Evolutionary conservation across 1,140 invertebrate genomes (phyloP).

Genomic region (Pinna nobilis): DNA sequence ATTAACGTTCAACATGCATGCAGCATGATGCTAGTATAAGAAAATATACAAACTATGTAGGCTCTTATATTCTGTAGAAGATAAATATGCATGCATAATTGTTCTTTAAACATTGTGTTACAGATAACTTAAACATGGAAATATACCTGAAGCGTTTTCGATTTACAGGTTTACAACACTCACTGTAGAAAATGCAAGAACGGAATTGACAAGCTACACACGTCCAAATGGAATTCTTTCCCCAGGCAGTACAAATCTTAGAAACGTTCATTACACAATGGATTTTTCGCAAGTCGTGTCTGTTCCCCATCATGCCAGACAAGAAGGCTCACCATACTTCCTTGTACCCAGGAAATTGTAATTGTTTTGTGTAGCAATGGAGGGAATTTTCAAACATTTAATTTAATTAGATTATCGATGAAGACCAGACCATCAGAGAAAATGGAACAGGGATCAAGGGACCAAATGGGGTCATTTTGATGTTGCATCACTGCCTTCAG

Average conservation of each 20-base stretch:
- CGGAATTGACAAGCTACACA: not conserved
- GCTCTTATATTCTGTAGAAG: not conserved
- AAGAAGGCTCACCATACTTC: not conserved
- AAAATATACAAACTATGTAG: not conserved
- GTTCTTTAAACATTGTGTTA: no score
- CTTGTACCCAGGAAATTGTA: not conserved
- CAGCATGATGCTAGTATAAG: not conserved
- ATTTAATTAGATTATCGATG: not conserved
- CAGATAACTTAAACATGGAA: no score
- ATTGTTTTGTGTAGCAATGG: not conserved
- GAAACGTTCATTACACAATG: not conserved
- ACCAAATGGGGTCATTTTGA: slow-evolving; percentile 12
- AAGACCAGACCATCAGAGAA: slow-evolving; percentile 6
- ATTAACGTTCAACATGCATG: not conserved
- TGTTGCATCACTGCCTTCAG: slow-evolving; percentile 9
- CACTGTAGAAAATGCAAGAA: not conserved
- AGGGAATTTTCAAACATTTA: not conserved
- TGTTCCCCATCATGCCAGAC: not conserved
- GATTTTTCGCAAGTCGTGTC: not conserved
- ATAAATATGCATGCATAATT: not conserved
- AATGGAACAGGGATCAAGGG: slow-evolving; percentile 9
- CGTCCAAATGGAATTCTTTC: not conserved
- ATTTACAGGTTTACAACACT: not conserved
- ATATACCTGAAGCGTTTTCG: no score
- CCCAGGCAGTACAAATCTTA: not conserved